Percentiles rank a stretch among this genome's conserved stretches.
Evolutionary conservation across 2,888 invertebrate species (phyloP).

Genomic region (Odontomyia ornata): DNA sequence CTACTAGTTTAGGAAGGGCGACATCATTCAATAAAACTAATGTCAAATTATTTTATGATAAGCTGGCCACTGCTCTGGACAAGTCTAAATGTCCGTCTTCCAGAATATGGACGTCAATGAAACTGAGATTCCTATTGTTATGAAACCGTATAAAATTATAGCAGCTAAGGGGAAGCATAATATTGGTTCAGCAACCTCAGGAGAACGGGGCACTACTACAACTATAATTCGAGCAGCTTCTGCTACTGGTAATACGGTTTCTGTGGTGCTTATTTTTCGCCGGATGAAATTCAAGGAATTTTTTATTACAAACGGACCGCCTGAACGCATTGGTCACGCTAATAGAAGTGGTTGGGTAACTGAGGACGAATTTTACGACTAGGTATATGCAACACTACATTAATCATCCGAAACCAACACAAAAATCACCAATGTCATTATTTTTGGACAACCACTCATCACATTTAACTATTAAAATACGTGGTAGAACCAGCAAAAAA

Average conservation of each 20-base stretch:
- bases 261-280: not conserved
- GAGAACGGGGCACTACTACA: not conserved
- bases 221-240: not conserved
- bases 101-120: not conserved
- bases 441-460: too few species aligned
- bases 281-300: not conserved
- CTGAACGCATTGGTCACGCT: not conserved
- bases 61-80: slow-evolving; percentile 2
- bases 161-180: not conserved
- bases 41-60: not conserved
- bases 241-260: not conserved
- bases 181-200: slow-evolving; percentile 1
- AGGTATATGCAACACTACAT: too few species aligned
- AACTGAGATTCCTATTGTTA: not conserved
- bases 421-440: too few species aligned
- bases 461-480: too few species aligned
- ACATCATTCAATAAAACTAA: not conserved
- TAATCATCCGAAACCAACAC: too few species aligned
- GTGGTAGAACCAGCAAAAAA: too few species aligned
- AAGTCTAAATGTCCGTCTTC: not conserved
- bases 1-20: not conserved
- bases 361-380: not conserved
- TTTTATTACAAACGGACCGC: not conserved
- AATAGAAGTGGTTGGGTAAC: not conserved
- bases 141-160: not conserved